Evolutionary conservation across 2,113 vertebrate species (phyloP).

Genomic region (Poeciliopsis retropinna): DNA sequence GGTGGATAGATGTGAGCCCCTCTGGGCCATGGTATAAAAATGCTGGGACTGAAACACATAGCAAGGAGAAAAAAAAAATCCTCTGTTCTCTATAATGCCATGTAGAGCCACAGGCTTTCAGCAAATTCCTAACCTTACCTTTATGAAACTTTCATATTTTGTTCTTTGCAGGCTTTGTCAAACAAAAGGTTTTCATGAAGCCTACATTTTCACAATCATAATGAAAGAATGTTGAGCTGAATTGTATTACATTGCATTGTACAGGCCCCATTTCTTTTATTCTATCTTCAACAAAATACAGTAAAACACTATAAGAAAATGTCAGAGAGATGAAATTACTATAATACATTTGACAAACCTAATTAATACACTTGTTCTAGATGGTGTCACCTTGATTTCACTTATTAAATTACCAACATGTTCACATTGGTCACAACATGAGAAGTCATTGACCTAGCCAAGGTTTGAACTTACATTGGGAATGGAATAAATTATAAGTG

Average conservation of each 20-base stretch:
- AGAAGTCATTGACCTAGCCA: neutral
- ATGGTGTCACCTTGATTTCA: neutral
- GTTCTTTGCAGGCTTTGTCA: neutral
- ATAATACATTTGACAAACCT: neutral
- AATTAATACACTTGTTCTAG: neutral
- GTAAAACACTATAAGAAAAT: neutral
- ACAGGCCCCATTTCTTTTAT: neutral
- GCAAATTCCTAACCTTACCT: slow-evolving; percentile 17
- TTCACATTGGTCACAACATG: neutral
- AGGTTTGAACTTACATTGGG: neutral
- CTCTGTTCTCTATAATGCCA: slow-evolving; percentile 19
- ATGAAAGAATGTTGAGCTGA: neutral
- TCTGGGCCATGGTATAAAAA: slow-evolving; percentile 50
- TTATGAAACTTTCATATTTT: slow-evolving; percentile 7
- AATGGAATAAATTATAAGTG: neutral
- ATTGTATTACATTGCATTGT: neutral
- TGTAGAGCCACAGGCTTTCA: slow-evolving; percentile 31
- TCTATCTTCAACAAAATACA: neutral
- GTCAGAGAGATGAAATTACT: neutral
- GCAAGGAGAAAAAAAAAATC: slow-evolving; percentile 24
- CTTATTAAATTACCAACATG: neutral
- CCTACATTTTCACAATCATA: neutral
- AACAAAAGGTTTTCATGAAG: neutral
- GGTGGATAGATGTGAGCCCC: slow-evolving; percentile 24
- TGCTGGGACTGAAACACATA: slow-evolving; percentile 32